phyloP scores from a whole-genome alignment of 2,797 vertebrate species.

The Rhabdophis nuchalis region DNA sequence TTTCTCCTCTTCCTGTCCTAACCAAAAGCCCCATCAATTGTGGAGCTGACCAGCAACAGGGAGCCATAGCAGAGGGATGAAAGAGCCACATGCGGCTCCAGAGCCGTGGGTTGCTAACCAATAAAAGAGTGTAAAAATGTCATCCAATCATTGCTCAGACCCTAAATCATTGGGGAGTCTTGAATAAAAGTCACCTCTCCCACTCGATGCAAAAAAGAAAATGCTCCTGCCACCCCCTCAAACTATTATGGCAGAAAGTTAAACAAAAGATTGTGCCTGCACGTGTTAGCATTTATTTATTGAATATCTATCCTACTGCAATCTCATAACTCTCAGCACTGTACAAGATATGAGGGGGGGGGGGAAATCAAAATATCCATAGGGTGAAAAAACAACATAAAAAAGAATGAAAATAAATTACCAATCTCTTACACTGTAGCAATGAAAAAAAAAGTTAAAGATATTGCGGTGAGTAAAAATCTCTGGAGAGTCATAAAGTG shows the following conservation, averaged over 20 bases:
- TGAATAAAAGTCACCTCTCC: not conserved
- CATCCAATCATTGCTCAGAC: not conserved
- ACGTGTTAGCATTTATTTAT: not conserved
- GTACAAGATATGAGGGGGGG: not conserved
- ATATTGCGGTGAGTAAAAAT: not conserved
- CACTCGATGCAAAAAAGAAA: not conserved
- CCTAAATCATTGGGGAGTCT: not conserved
- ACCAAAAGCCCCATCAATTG: too few species aligned
- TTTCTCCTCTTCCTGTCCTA: too few species aligned
- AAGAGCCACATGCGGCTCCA: too few species aligned
- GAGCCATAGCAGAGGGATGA: too few species aligned
- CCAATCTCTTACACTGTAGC: not conserved
- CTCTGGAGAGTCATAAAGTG: not conserved
- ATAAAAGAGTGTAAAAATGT: not conserved
- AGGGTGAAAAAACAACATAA: not conserved
- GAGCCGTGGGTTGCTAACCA: too few species aligned
- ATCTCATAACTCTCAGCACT: not conserved
- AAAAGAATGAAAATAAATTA: not conserved
- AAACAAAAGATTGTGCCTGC: not conserved
- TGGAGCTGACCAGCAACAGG: too few species aligned
- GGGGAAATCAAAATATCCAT: not conserved
- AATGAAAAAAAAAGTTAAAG: not conserved
- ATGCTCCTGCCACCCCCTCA: not conserved
- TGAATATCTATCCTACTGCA: not conserved
- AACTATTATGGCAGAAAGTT: not conserved